A percentile compares a stretch with the other conserved stretches of the same genome.
Conservation (phyloP, 2,888 invertebrate genomes). For the Pimpla rufipes region DNA sequence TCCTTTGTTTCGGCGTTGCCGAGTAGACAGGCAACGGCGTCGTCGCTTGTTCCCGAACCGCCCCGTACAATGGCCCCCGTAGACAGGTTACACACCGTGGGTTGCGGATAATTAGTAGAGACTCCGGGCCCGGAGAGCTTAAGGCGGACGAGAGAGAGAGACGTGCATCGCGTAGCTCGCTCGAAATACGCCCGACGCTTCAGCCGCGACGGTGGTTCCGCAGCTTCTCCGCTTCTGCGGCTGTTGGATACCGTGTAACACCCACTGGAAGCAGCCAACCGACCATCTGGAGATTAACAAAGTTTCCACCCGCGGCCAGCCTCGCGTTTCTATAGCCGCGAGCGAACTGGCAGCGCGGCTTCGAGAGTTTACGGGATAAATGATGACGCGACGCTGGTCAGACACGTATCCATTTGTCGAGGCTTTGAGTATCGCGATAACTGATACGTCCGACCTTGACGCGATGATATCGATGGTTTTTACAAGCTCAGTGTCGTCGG, state of each 20-base stretch:
- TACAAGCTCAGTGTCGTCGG: not conserved
- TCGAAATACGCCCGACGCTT: conserved; percentile 32
- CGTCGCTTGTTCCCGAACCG: conserved; percentile 44
- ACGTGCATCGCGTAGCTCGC: conserved; percentile 43
- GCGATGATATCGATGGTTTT: conserved; percentile 13
- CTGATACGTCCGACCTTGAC: conserved; percentile 1
- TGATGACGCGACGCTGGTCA: conserved; percentile 45
- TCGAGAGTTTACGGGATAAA: conserved; percentile 53
- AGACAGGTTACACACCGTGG: conserved; percentile 56
- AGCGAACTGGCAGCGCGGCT: not conserved
- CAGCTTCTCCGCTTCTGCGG: conserved; percentile 34
- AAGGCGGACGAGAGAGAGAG: conserved; percentile 35
- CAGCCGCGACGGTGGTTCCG: not conserved
- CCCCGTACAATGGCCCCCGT: conserved; percentile 30
- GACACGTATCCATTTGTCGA: conserved; percentile 14
- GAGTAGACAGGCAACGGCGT: conserved; percentile 20
- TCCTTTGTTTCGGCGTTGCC: conserved; percentile 49
- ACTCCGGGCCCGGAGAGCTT: conserved; percentile 45
- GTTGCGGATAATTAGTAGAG: conserved; percentile 67
- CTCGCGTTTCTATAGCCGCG: conserved; percentile 22
- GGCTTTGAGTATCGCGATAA: not conserved
- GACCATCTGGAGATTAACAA: conserved; percentile 69
- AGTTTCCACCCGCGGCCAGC: conserved; percentile 51
- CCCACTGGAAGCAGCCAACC: conserved; percentile 28
- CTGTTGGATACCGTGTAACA: conserved; percentile 38